Conservation (phyloP, 2,113 vertebrate species). For the Strix uralensis region DNA sequence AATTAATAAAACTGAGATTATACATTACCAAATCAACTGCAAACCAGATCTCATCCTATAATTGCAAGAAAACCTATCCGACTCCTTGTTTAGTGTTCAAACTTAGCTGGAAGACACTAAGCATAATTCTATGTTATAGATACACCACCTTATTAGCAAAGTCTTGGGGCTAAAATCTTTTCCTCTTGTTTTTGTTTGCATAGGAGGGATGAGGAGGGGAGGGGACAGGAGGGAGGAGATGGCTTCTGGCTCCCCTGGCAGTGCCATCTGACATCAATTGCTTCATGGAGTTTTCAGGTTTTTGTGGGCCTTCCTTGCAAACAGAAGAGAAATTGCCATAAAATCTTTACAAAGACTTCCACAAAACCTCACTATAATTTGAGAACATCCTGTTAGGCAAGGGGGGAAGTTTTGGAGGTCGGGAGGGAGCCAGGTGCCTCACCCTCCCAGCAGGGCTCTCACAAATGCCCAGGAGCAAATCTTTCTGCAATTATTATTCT, state of each 20-base stretch:
- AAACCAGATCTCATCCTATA: not conserved
- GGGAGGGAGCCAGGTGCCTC: rapidly evolving
- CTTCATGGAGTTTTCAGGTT: rapidly evolving
- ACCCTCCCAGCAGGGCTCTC: not conserved
- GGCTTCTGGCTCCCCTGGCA: not conserved
- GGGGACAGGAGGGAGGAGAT: not conserved
- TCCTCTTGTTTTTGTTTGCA: not conserved
- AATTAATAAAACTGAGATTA: not conserved
- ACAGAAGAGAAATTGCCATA: rapidly evolving
- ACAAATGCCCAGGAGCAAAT: not conserved
- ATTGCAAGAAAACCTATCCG: not conserved
- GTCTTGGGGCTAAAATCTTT: not conserved
- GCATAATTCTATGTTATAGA: constrained; percentile 23
- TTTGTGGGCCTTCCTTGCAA: not conserved
- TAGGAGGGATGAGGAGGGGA: not conserved
- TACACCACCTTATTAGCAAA: not conserved
- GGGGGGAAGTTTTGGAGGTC: not conserved
- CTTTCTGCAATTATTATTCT: not conserved
- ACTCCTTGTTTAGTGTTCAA: not conserved
- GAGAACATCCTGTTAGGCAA: not conserved
- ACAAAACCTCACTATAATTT: not conserved
- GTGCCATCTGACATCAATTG: not conserved
- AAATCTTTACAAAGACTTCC: not conserved
- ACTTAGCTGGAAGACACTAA: not conserved
- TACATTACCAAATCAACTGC: constrained; percentile 17